Percentiles rank a stretch among this genome's conserved stretches.
phyloP scores from a whole-genome alignment of 2,113 vertebrate species.

The Mastomys coucha region DNA sequence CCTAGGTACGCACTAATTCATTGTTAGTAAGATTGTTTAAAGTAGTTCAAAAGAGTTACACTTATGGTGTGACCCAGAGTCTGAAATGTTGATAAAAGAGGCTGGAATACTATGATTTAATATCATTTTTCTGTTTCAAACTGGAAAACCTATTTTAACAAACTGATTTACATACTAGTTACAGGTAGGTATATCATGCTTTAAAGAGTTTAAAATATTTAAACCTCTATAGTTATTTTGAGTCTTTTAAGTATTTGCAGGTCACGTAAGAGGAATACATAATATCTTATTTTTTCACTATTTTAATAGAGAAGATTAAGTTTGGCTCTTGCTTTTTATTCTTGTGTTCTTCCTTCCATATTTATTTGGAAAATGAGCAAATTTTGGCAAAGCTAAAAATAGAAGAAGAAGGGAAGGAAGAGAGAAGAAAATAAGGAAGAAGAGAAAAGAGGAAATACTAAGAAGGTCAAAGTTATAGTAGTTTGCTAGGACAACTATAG shows the following conservation, averaged over 20 bases:
- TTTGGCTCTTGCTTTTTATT: not conserved
- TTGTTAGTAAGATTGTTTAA: not conserved
- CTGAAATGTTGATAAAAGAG: not conserved
- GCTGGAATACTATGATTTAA: fast-evolving
- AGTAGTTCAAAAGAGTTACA: fast-evolving
- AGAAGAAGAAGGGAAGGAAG: not conserved
- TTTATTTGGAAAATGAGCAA: not conserved
- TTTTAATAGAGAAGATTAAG: not conserved
- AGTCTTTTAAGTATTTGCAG: not conserved
- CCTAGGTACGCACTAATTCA: not conserved
- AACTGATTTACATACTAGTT: not conserved
- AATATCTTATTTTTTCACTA: not conserved
- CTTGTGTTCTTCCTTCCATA: not conserved
- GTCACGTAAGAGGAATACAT: not conserved
- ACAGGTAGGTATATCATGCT: not conserved
- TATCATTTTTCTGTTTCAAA: not conserved
- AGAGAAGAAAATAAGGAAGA: not conserved
- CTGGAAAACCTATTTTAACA: not conserved
- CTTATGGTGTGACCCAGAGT: fast-evolving
- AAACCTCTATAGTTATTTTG: not conserved
- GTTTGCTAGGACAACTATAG: not conserved
- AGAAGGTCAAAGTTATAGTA: not conserved
- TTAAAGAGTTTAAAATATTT: not conserved
- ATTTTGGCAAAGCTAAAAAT: not conserved
- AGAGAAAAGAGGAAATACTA: not conserved